Evolutionary conservation across 2,797 vertebrate genomes (phyloP).

Genomic region (Alauda arvensis): DNA sequence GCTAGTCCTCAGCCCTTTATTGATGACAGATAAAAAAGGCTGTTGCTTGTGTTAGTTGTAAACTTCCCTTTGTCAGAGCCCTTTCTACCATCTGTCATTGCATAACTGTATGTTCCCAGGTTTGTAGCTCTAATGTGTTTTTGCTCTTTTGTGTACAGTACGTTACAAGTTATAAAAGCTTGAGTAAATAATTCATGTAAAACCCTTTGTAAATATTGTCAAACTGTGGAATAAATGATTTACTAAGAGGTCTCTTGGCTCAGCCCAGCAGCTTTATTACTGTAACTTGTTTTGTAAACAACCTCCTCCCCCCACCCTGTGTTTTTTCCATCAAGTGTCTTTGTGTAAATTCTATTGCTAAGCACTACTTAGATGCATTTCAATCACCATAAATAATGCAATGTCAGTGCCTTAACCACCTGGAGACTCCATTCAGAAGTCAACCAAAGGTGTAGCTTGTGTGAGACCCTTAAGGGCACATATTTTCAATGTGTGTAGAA

Average conservation of each 20-base stretch:
- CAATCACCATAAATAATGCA: conserved; percentile 79
- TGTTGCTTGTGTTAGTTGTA: conserved; percentile 52
- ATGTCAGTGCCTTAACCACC: conserved; percentile 72
- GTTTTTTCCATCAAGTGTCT: conserved; percentile 65
- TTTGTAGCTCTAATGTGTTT: conserved; percentile 58
- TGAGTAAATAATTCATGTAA: conserved; percentile 85
- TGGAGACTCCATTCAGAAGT: conserved; percentile 63
- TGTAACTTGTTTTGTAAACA: conserved; percentile 71
- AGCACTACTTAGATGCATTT: conserved; percentile 57
- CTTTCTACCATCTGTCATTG: conserved; percentile 63
- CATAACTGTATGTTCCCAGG: conserved; percentile 60
- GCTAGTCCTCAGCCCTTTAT: conserved; percentile 27
- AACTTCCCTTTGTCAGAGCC: conserved; percentile 53
- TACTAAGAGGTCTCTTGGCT: conserved; percentile 77
- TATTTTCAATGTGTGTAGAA: neutral
- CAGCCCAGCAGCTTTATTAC: conserved; percentile 75
- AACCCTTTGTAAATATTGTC: conserved; percentile 82
- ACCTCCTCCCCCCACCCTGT: conserved; percentile 11
- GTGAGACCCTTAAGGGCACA: conserved; percentile 20
- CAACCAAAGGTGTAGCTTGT: conserved; percentile 56
- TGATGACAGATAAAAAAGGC: conserved; percentile 52
- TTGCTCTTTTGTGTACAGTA: conserved; percentile 70
- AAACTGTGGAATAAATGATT: conserved; percentile 82
- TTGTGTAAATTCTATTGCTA: conserved; percentile 67
- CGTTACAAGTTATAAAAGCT: conserved; percentile 74